Evolutionary conservation across 2,113 vertebrate species (phyloP).

Genomic region (Rissa tridactyla): DNA sequence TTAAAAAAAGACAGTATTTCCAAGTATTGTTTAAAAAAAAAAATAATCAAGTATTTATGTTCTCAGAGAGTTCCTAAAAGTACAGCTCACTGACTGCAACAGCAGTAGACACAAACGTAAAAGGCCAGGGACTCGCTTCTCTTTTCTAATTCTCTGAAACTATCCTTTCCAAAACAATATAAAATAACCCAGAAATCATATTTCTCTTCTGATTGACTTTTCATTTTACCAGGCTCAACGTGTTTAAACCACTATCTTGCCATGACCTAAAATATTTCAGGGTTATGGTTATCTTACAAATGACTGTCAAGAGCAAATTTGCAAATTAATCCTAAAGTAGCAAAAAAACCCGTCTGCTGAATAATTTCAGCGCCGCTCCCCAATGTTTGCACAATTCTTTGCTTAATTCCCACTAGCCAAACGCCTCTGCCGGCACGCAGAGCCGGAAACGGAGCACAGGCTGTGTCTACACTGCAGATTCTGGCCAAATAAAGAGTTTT

Average conservation of each 20-base stretch:
- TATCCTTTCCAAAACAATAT: background rate
- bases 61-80: background rate
- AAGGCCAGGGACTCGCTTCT: background rate
- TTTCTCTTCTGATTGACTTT: constrained; percentile 23
- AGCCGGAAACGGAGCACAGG: background rate
- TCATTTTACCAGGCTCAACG: background rate
- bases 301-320: constrained; percentile 53
- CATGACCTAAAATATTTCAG: background rate
- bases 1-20: background rate
- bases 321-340: constrained; percentile 57
- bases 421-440: background rate
- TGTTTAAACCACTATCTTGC: background rate
- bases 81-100: background rate
- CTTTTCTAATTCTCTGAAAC: background rate
- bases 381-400: constrained; percentile 50
- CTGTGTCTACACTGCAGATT: background rate
- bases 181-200: background rate
- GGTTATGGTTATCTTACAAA: constrained; percentile 38
- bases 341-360: background rate
- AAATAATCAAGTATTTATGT: background rate
- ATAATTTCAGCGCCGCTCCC: background rate
- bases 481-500: background rate
- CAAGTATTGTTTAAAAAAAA: background rate
- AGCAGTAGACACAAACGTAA: background rate
- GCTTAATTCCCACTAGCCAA: constrained; percentile 32